Evolutionary conservation across 2,113 vertebrate species (phyloP), one percentile per base, ranked within the genome.

Genomic region (Donacobius atricapilla): DNA sequence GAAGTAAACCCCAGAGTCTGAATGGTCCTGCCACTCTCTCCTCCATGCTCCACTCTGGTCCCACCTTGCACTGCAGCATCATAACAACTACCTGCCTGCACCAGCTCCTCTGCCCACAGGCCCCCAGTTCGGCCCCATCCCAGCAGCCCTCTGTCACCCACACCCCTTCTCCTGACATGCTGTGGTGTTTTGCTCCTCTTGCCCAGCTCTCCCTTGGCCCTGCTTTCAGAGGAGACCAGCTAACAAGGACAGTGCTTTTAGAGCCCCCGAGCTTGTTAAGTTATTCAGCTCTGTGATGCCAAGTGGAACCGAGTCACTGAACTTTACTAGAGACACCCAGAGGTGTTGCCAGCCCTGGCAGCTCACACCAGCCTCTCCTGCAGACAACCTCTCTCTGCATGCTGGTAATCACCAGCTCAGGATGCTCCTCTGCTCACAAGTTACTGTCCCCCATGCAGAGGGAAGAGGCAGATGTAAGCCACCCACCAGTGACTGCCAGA

Each of bases 291-390:
- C 65, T 44, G 80, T 71, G 90, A 96, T 35, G 56, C 89, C 92
- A 91, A 94, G 80, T 85, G 85, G 80, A 97, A 94, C 37, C 73
- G 92, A 94, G 78, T 94, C 94, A 94, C 50, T 95, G 93, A 94
- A 95, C 90, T 96, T 94, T 69, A 86, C 68, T 11, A 31, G 63
- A 87, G 81, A 71, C 0, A 31, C 66, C 94, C 73, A 83, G 90
- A 76, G 81, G 90, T 61, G 81, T 70, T 90, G 58, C 83, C 65
- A 82, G 86, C 61, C 66, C 53, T 3, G 1, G 72, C 66, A 82
- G 68, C 35, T 82, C 85, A 39, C 2, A 1, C 21, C 61, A 87
- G 45, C 78, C 57, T 37, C 31, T 88, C 78, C 63, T 58, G 40
- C 53, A 65, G 47, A 60, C 44, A 87, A 56, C 13, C 40, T 42